A percentile compares a stretch with the other conserved stretches of the same genome.
phyloP scores from a whole-genome alignment of 2,888 invertebrate genomes.

The Tortricodes alternella region DNA sequence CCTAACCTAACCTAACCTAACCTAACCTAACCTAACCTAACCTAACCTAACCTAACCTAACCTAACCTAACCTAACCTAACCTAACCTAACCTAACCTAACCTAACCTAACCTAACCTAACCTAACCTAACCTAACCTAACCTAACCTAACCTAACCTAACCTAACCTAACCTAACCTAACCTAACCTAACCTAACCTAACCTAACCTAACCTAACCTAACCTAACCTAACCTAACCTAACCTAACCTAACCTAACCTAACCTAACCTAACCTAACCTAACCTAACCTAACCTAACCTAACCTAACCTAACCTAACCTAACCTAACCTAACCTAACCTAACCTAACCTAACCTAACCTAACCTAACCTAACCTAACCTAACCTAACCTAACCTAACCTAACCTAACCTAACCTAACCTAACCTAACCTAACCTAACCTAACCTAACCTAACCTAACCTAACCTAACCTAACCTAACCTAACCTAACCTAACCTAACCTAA shows the following conservation, averaged over 20 bases:
- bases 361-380: slow-evolving; percentile 34
- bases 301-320: slow-evolving; percentile 32
- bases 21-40: no score
- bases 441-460: slow-evolving; percentile 31
- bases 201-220: no score
- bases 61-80: no score
- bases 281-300: slow-evolving; percentile 36
- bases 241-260: slow-evolving; percentile 39
- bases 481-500: slow-evolving; percentile 29
- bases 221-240: slow-evolving; percentile 37
- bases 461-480: slow-evolving; percentile 32
- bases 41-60: no score
- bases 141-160: not conserved
- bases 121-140: no score
- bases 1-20: no score
- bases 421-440: slow-evolving; percentile 33
- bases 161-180: slow-evolving; percentile 9
- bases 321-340: slow-evolving; percentile 36
- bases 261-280: slow-evolving; percentile 38
- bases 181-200: no score
- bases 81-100: no score
- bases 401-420: slow-evolving; percentile 36
- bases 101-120: no score
- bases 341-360: slow-evolving; percentile 37
- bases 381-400: slow-evolving; percentile 36